Evolutionary conservation across 2,888 invertebrate species (phyloP), one percentile per base, ranked within the genome.

Genomic region (Creontiades dilutus): DNA sequence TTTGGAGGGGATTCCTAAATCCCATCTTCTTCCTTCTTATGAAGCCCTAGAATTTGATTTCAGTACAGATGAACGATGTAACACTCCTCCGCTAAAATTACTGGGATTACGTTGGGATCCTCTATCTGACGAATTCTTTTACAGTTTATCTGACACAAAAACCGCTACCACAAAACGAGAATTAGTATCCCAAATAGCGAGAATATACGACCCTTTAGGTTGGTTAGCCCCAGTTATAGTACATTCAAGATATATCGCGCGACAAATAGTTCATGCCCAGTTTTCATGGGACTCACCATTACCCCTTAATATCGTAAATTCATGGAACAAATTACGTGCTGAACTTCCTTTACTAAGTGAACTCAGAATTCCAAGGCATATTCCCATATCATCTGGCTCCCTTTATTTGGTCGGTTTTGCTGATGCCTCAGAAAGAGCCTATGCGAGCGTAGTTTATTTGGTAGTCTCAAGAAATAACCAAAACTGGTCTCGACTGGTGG

Each of bases 121-220:
- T 28, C 0, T 13, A 28, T 14, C 23, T 19, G 89, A 89, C 57
- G 19, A 1, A 27, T 89, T 89, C 27, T 27, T 52, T 28, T 89
- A 48, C 27, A 57, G 55, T n/a, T 61, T 81, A 19, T 48, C 81
- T 13, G 5, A 46, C 9, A 3, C n/a, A 11, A 37, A 11, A 12
- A 27, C 11, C 57, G 23, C 37, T 7, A 28, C 57, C 1, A 89
- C 89, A 5, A 89, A 89, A 55, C 55, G 89, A 16, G 14, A 80
- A 16, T 27, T 89, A 28, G 81, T 55, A 11, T 89, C 89, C 23
- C 81, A 89, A 37, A 52, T 88, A 12, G 75, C 47, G 16, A 37
- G 78, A 52, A n/a, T 88, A n/a, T 88, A 19, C 48, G 88, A 89
- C n/a, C 82, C 89, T 14, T 5, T 76, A 2, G 82, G 89, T 23